These are phyloP conservation scores for Alfaro cultratus DNA, from an alignment of 2,797 vertebrate species.

Conservation along the genomic window DNA sequence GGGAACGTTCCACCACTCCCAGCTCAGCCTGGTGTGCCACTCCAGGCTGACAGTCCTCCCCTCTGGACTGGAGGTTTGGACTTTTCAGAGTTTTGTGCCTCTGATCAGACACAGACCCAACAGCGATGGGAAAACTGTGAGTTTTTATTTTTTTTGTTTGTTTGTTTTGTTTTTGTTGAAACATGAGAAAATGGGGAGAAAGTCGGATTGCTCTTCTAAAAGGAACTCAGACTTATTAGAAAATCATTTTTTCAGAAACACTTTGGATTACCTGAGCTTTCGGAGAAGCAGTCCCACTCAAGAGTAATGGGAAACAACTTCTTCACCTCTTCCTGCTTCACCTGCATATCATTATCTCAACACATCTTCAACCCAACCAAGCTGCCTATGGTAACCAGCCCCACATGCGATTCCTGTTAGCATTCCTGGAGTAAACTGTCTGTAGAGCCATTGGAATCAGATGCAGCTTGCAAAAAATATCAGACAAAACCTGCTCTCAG, in stretches of 20 bases:
- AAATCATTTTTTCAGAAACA: slow-evolving; percentile 1
- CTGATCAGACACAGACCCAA: too few relatives aligned
- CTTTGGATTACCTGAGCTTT: background rate
- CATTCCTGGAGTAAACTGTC: background rate
- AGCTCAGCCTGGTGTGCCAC: too few relatives aligned
- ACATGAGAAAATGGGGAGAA: background rate
- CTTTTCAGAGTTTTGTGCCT: too few relatives aligned
- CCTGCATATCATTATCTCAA: background rate
- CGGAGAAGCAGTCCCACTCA: background rate
- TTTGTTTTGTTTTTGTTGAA: background rate
- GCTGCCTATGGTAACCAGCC: background rate
- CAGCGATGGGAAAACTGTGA: too few relatives aligned
- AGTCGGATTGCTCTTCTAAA: too few relatives aligned
- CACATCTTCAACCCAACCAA: background rate
- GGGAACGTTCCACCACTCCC: too few relatives aligned
- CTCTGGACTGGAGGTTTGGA: too few relatives aligned
- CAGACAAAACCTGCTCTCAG: background rate
- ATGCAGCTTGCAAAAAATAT: background rate
- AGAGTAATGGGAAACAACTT: background rate
- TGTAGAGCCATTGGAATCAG: background rate
- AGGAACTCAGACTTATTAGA: background rate
- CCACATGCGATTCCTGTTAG: background rate
- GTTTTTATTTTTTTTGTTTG: too few relatives aligned
- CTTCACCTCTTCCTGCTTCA: background rate
- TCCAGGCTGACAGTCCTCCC: too few relatives aligned